phyloP scores from a whole-genome alignment of 2,888 invertebrate species.

The Acronicta leporina region DNA sequence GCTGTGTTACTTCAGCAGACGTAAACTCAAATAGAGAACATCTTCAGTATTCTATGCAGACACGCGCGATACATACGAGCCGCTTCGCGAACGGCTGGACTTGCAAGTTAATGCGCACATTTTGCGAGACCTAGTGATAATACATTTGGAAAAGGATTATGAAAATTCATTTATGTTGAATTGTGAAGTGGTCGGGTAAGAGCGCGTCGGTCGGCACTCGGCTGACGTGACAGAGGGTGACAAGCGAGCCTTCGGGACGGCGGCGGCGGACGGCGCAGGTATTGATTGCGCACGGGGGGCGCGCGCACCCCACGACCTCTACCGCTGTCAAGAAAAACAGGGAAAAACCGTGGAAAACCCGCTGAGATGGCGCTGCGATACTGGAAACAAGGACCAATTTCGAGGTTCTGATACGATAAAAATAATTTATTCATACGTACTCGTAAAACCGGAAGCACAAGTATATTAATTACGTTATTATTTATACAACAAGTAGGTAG shows the following conservation, averaged over 20 bases:
- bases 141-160: conserved; percentile 54
- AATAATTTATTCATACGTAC: conserved; percentile 3
- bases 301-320: conserved; percentile 75
- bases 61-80: conserved; percentile 51
- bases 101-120: conserved; percentile 62
- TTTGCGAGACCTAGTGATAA: conserved; percentile 56
- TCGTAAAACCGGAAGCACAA: neutral
- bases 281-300: conserved; percentile 80
- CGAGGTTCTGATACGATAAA: conserved; percentile 5
- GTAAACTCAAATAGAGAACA: conserved; percentile 61
- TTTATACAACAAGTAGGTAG: neutral
- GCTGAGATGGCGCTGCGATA: conserved; percentile 74
- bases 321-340: conserved; percentile 60
- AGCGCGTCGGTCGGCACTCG: conserved; percentile 67
- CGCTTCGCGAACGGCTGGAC: conserved; percentile 39
- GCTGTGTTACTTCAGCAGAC: conserved; percentile 57
- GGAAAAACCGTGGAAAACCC: conserved; percentile 74
- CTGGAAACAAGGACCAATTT: conserved; percentile 21
- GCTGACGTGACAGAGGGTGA: conserved; percentile 81
- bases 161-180: conserved; percentile 52
- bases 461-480: conserved; percentile 6
- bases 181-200: conserved; percentile 52
- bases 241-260: conserved; percentile 68
- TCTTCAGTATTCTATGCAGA: conserved; percentile 54
- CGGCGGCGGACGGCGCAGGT: conserved; percentile 74